Conservation (phyloP, 2,797 vertebrate genomes). For the Prunella strophiata region DNA sequence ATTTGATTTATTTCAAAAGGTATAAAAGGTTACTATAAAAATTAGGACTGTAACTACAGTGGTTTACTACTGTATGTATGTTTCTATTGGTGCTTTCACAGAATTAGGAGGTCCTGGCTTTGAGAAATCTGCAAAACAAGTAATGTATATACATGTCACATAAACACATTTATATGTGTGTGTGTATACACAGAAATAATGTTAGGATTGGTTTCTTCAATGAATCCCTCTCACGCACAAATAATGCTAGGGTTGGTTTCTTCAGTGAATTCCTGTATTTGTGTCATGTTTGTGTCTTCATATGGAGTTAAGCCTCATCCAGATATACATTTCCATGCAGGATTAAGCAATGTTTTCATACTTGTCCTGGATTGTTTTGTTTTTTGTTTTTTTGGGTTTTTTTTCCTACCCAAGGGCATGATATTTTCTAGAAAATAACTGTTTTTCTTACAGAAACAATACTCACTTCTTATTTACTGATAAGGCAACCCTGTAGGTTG, state of each 20-base stretch:
- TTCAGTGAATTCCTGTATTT: background rate
- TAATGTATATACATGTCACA: fast-evolving
- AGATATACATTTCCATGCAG: background rate
- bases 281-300: background rate
- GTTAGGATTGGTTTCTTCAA: background rate
- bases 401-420: background rate
- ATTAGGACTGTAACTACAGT: background rate
- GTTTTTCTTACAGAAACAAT: background rate
- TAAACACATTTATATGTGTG: background rate
- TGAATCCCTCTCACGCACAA: background rate
- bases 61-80: background rate
- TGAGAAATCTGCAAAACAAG: background rate
- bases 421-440: background rate
- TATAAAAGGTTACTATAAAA: background rate
- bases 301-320: background rate
- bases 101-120: background rate
- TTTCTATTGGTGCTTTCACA: background rate
- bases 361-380: background rate
- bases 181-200: background rate
- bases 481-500: background rate
- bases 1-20: background rate
- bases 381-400: background rate
- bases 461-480: background rate
- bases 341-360: background rate
- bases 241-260: background rate